These are phyloP conservation scores for Amphipoea lucens DNA, from an alignment of 2,888 invertebrate species.

Conservation along the genomic window DNA sequence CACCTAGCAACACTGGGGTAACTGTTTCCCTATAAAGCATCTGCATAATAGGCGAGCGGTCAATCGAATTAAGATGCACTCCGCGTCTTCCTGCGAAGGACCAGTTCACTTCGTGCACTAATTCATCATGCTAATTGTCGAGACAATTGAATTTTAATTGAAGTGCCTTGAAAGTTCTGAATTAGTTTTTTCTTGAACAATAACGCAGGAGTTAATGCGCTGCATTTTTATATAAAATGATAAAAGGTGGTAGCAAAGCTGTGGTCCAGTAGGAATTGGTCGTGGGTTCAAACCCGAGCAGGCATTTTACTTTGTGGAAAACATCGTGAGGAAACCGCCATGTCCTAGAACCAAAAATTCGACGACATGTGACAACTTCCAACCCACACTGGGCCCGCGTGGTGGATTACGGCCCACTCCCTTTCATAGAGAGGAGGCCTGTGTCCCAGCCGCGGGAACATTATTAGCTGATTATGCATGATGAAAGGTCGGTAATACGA, in stretches of 20 bases:
- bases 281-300: not conserved
- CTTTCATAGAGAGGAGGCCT: too few relatives aligned
- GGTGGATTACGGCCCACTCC: too few relatives aligned
- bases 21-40: constrained; percentile 23
- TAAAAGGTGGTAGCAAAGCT: not conserved
- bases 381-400: too few relatives aligned
- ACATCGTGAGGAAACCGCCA: too few relatives aligned
- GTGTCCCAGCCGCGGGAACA: too few relatives aligned
- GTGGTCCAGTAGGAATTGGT: too few relatives aligned
- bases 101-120: constrained; percentile 48
- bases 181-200: constrained; percentile 25
- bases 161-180: constrained; percentile 42
- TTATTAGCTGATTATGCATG: too few relatives aligned
- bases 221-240: not conserved
- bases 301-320: not conserved
- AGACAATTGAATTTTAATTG: constrained; percentile 54
- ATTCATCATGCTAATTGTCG: constrained; percentile 57
- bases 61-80: constrained; percentile 69
- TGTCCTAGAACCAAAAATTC: too few relatives aligned
- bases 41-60: constrained; percentile 23
- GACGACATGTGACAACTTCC: too few relatives aligned
- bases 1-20: constrained; percentile 11
- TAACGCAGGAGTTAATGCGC: constrained; percentile 11
- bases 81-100: constrained; percentile 36
- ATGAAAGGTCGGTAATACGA: not conserved